phyloP scores from a whole-genome alignment of 2,797 vertebrate species.

The Platalea minor region DNA sequence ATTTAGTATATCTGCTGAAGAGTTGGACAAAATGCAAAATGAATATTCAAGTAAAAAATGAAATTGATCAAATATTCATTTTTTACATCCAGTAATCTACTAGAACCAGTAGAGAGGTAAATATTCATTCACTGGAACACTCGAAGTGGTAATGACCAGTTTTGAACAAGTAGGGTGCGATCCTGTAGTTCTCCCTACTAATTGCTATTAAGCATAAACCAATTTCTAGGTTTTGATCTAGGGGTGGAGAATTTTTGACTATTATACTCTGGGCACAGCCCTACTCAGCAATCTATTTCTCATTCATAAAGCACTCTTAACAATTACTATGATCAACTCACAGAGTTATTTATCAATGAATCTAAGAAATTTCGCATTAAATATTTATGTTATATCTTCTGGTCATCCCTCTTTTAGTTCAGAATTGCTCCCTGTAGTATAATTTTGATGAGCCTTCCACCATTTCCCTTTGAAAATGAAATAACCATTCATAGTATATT shows the following conservation, averaged over 20 bases:
- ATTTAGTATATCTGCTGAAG: background rate
- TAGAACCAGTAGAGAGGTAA: background rate
- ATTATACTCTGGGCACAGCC: background rate
- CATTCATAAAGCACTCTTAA: background rate
- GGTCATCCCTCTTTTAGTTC: background rate
- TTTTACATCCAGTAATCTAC: background rate
- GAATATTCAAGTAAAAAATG: background rate
- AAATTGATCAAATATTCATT: background rate
- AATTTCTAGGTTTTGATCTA: background rate
- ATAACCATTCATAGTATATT: background rate
- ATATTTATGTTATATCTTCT: background rate
- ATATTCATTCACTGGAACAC: background rate
- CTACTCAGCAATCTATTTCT: background rate
- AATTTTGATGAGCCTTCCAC: background rate
- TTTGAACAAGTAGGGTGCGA: background rate
- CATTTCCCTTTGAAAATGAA: background rate
- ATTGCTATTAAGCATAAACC: background rate
- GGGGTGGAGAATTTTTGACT: background rate
- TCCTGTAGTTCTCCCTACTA: background rate
- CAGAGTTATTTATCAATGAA: background rate
- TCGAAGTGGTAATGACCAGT: background rate
- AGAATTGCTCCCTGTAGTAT: background rate
- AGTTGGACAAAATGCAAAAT: background rate
- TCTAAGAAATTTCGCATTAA: background rate
- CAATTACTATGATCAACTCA: background rate